phyloP scores from a whole-genome alignment of 2,797 vertebrate species.

The Muscicapa comitata region DNA sequence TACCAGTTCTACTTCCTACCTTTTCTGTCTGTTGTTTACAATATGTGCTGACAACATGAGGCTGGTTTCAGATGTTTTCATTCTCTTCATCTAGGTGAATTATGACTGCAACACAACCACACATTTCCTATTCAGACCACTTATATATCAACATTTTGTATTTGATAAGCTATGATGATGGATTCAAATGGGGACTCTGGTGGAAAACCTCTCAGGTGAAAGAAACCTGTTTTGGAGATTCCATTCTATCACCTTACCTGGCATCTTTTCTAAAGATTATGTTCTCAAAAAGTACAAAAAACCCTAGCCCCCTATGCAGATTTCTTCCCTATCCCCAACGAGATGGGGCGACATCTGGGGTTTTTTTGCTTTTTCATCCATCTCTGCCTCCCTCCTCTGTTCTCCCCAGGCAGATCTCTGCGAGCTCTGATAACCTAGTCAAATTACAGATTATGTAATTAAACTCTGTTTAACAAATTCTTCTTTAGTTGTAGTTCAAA shows the following conservation, averaged over 20 bases:
- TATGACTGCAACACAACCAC: not conserved
- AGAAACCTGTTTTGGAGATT: not conserved
- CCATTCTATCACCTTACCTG: not conserved
- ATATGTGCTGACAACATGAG: not conserved
- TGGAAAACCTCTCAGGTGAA: not conserved
- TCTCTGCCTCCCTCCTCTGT: not conserved
- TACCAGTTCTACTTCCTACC: not conserved
- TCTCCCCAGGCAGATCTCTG: not conserved
- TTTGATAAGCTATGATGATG: not conserved
- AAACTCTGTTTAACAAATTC: not conserved
- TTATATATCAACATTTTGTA: not conserved
- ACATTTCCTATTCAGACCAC: not conserved
- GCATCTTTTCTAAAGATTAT: not conserved
- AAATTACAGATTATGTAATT: not conserved
- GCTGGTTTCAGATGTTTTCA: not conserved
- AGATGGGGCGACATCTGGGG: not conserved
- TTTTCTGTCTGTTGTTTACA: not conserved
- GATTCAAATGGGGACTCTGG: not conserved
- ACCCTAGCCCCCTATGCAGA: rapidly evolving
- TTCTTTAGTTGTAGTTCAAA: not conserved
- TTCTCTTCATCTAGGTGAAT: not conserved
- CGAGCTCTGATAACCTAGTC: not conserved
- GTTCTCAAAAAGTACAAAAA: not conserved
- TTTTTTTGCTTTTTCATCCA: not conserved
- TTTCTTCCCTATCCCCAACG: not conserved